Conservation (phyloP, 2,113 vertebrate species). For the Chinchilla lanigera region DNA sequence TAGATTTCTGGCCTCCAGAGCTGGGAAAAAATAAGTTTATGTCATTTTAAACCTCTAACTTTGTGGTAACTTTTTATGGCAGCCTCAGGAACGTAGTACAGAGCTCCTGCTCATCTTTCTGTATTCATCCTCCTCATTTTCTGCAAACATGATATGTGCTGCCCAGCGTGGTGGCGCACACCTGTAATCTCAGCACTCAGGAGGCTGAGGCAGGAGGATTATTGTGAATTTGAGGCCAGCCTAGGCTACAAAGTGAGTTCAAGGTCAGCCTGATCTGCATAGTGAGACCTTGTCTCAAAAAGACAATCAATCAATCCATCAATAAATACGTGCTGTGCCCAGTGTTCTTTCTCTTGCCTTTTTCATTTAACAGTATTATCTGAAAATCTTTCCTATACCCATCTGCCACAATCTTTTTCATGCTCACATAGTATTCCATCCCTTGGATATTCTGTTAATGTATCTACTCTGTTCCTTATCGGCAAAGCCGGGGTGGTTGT, state of each 20-base stretch:
- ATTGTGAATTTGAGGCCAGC: too few species aligned
- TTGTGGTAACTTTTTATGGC: neutral
- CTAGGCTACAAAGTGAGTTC: too few species aligned
- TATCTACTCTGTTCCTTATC: neutral
- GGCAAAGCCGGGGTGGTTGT: neutral
- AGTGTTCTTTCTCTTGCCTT: neutral
- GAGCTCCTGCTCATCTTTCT: neutral
- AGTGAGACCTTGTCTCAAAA: too few species aligned
- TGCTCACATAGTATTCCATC: accelerated
- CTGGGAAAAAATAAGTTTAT: neutral
- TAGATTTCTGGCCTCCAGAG: neutral
- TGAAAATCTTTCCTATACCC: neutral
- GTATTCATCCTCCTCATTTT: accelerated
- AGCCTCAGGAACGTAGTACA: neutral
- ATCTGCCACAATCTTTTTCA: neutral
- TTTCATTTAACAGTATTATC: neutral
- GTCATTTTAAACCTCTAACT: neutral
- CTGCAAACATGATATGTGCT: accelerated
- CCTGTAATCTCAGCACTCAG: too few species aligned
- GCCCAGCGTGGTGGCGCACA: too few species aligned
- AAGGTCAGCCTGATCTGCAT: too few species aligned
- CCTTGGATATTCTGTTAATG: accelerated
- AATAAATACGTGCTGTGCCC: too few species aligned
- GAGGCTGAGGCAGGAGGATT: too few species aligned
- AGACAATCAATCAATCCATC: too few species aligned